Evolutionary conservation across 2,888 invertebrate genomes (phyloP).

Genomic region (Clivina fossor): DNA sequence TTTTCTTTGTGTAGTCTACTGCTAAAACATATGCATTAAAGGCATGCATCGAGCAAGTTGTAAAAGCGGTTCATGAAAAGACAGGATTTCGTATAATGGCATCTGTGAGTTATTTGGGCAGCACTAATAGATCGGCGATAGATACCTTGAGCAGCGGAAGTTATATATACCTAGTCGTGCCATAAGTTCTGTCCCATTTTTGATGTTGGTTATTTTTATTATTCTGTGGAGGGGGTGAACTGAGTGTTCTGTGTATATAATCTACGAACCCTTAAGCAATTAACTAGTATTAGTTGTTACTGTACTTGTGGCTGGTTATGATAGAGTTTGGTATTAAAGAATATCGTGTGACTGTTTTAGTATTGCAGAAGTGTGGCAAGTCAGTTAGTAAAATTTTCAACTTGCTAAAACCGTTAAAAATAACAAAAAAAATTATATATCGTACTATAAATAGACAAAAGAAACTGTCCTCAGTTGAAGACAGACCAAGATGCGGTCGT

Average conservation of each 20-base stretch:
- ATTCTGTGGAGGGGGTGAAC: too few species aligned
- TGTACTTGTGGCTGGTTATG: too few species aligned
- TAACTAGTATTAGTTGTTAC: too few species aligned
- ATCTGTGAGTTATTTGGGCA: background rate
- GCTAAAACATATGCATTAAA: background rate
- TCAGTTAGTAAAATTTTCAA: constrained; percentile 9
- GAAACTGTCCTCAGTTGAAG: constrained; percentile 2
- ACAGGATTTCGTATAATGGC: background rate
- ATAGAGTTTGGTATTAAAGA: constrained; percentile 13
- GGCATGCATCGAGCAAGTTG: background rate
- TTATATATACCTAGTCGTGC: too few species aligned
- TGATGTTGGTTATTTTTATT: too few species aligned
- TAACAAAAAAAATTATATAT: constrained; percentile 5
- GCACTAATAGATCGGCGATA: background rate
- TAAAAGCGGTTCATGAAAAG: background rate
- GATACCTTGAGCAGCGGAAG: background rate
- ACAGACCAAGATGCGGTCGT: constrained; percentile 19
- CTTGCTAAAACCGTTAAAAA: constrained; percentile 14
- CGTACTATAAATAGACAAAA: constrained; percentile 5
- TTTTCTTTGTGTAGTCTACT: background rate
- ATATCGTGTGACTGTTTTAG: constrained; percentile 9
- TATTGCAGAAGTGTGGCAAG: constrained; percentile 11
- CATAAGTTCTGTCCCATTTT: too few species aligned
- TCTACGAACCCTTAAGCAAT: too few species aligned
- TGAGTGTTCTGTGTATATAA: too few species aligned